Conservation (phyloP, 2,797 vertebrate species). For the Leptodactylus fallax region DNA sequence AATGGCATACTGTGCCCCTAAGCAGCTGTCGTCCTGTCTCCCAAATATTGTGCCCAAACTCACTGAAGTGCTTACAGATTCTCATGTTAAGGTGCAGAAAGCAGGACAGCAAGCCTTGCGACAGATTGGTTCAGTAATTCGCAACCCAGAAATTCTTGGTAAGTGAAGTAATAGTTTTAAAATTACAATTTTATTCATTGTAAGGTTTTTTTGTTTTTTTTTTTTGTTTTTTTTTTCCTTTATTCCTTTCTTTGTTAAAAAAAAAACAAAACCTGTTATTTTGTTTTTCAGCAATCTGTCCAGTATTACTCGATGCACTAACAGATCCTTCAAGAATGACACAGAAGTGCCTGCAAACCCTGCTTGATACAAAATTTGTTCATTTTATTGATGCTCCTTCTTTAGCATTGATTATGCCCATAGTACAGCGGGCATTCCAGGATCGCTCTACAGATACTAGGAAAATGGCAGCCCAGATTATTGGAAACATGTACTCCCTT, state of each 20-base stretch:
- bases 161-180: conserved; percentile 52
- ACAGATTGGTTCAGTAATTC: conserved; percentile 96
- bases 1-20: conserved; percentile 97
- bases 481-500: conserved; percentile 99
- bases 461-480: conserved; percentile 99
- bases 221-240: neutral
- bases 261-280: neutral
- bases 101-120: conserved; percentile 96
- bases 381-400: conserved; percentile 98
- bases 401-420: conserved; percentile 97
- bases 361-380: conserved; percentile 97
- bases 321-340: conserved; percentile 94
- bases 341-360: conserved; percentile 93
- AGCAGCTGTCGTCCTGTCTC: conserved; percentile 95
- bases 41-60: conserved; percentile 98
- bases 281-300: conserved; percentile 85
- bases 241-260: too few species aligned
- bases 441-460: conserved; percentile 97
- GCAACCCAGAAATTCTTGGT: conserved; percentile 98
- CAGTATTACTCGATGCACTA: conserved; percentile 93
- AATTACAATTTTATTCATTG: neutral
- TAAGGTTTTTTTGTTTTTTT: neutral
- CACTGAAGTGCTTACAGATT: conserved; percentile 96
- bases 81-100: conserved; percentile 98
- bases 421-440: conserved; percentile 97